Evolutionary conservation across 2,113 vertebrate genomes (phyloP).

Genomic region (Brienomyrus longianalis): DNA sequence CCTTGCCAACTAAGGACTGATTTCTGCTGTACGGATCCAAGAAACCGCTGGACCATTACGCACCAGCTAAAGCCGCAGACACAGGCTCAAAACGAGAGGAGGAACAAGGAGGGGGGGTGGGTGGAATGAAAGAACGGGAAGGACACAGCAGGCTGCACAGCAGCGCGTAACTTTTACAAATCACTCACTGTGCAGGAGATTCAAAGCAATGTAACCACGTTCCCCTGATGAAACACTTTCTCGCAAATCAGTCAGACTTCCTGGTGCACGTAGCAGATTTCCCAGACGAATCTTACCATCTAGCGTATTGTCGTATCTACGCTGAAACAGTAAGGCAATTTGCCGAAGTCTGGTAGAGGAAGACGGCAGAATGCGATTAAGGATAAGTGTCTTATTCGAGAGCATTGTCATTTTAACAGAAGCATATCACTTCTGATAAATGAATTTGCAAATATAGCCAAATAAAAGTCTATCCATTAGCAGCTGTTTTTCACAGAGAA

Average conservation of each 20-base stretch:
- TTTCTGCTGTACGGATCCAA: background rate
- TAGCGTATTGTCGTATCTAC: background rate
- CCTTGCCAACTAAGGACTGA: background rate
- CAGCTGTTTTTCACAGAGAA: conserved; percentile 1
- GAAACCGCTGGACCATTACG: background rate
- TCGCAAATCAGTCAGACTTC: background rate
- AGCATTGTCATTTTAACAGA: background rate
- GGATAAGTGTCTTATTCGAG: background rate
- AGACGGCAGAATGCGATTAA: background rate
- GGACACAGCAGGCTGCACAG: background rate
- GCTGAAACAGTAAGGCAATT: background rate
- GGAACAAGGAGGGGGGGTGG: background rate
- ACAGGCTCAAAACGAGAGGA: background rate
- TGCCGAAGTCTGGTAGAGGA: background rate
- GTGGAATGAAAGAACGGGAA: background rate
- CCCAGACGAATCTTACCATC: background rate
- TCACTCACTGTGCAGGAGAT: background rate
- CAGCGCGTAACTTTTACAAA: background rate
- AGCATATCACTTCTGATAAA: background rate
- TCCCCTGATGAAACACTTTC: background rate
- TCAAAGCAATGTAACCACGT: background rate
- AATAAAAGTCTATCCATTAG: background rate
- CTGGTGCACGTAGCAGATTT: background rate
- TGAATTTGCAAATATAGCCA: background rate
- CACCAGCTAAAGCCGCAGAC: background rate